A percentile compares a stretch with the other conserved stretches of the same genome.
These are phyloP conservation scores for Zeuzera pyrina DNA, from an alignment of 2,888 invertebrate species.

Conservation along the genomic window DNA sequence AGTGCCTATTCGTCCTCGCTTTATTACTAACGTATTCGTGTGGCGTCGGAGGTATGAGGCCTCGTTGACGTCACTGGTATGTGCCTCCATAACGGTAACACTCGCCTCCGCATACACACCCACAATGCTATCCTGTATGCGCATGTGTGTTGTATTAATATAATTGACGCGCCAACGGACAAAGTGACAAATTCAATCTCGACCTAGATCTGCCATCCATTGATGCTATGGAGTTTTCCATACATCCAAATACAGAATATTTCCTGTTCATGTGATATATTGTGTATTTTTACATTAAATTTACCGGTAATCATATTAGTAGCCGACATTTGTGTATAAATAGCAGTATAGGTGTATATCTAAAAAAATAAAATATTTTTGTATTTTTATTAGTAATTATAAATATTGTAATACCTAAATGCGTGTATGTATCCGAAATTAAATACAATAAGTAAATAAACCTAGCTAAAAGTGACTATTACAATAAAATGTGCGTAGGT, in stretches of 20 bases:
- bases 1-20: slow-evolving; percentile 32
- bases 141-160: slow-evolving; percentile 36
- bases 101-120: slow-evolving; percentile 58
- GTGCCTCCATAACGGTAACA: slow-evolving; percentile 71
- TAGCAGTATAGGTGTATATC: too few species aligned
- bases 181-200: slow-evolving; percentile 54
- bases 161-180: slow-evolving; percentile 46
- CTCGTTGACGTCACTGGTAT: slow-evolving; percentile 70
- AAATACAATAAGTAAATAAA: slow-evolving; percentile 7
- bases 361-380: too few species aligned
- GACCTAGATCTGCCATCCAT: slow-evolving; percentile 44
- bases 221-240: too few species aligned
- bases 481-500: slow-evolving; percentile 54
- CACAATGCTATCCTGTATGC: slow-evolving; percentile 22
- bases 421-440: slow-evolving; percentile 4
- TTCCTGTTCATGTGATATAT: too few species aligned
- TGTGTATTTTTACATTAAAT: too few species aligned
- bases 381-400: too few species aligned
- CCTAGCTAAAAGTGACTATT: slow-evolving; percentile 2
- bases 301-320: too few species aligned
- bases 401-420: too few species aligned
- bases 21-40: slow-evolving; percentile 56
- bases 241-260: too few species aligned
- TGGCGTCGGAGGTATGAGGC: slow-evolving; percentile 58
- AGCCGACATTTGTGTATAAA: too few species aligned